Evolutionary conservation across 2,113 vertebrate species (phyloP).

Genomic region (Fregetta grallaria): DNA sequence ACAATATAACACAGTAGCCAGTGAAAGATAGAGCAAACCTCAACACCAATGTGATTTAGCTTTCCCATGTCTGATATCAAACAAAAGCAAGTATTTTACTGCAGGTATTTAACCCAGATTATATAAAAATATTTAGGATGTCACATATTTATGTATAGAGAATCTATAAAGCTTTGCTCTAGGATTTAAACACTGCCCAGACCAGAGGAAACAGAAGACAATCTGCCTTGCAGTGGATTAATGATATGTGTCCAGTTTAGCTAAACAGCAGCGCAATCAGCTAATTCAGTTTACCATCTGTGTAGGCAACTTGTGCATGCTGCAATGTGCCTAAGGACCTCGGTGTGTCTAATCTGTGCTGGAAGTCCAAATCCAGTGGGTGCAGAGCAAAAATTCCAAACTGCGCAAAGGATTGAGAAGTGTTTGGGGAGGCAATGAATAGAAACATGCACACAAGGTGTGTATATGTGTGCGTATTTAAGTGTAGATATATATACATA

Average conservation of each 20-base stretch:
- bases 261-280: not conserved
- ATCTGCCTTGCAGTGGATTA: conserved; percentile 1
- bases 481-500: not conserved
- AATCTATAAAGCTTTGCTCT: not conserved
- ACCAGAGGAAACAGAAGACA: not conserved
- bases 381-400: not conserved
- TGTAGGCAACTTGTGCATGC: not conserved
- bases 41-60: not conserved
- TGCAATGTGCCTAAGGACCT: not conserved
- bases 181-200: not conserved
- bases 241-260: not conserved
- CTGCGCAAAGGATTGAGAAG: not conserved
- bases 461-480: not conserved
- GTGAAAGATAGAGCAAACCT: not conserved
- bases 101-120: not conserved
- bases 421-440: not conserved
- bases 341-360: not conserved
- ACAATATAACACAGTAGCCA: not conserved
- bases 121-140: not conserved
- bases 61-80: not conserved
- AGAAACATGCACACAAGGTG: accelerated
- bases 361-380: not conserved
- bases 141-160: not conserved
- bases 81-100: not conserved
- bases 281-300: not conserved